Conservation (phyloP, 2,797 vertebrate species). For the Sebastes diaconus region DNA sequence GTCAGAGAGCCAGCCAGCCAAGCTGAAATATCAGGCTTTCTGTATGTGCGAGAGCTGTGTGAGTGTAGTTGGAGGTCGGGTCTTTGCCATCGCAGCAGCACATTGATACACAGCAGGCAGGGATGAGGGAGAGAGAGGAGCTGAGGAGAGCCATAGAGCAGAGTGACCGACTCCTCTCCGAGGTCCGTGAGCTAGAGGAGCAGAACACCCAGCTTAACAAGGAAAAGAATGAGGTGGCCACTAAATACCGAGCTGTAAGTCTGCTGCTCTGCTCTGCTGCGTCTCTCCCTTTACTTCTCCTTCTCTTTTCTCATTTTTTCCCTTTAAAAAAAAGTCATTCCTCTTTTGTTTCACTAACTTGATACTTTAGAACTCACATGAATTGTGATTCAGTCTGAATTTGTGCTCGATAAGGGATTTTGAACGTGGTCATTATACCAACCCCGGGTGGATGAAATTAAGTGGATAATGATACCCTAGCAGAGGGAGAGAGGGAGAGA, state of each 20-base stretch:
- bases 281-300: neutral
- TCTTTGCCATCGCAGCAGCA: conserved; percentile 53
- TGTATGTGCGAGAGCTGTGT: neutral
- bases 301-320: conserved; percentile 4
- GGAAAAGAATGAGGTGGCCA: conserved; percentile 72
- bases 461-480: conserved; percentile 68
- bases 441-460: conserved; percentile 52
- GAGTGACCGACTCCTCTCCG: conserved; percentile 72
- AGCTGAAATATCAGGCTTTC: conserved; percentile 32
- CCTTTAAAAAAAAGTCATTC: neutral
- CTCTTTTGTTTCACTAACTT: conserved; percentile 40
- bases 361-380: conserved; percentile 17
- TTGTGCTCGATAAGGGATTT: conserved; percentile 67
- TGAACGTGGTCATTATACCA: conserved; percentile 59
- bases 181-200: conserved; percentile 72
- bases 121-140: conserved; percentile 83
- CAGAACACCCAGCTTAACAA: conserved; percentile 67
- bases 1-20: conserved; percentile 8
- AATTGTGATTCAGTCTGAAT: conserved; percentile 45
- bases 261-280: conserved; percentile 24
- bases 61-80: conserved; percentile 30
- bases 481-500: conserved; percentile 29
- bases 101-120: conserved; percentile 39
- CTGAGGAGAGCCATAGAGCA: conserved; percentile 78
- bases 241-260: conserved; percentile 77